These are phyloP conservation scores for Tortrix viridana DNA, from an alignment of 2,888 invertebrate genomes.

Conservation along the genomic window DNA sequence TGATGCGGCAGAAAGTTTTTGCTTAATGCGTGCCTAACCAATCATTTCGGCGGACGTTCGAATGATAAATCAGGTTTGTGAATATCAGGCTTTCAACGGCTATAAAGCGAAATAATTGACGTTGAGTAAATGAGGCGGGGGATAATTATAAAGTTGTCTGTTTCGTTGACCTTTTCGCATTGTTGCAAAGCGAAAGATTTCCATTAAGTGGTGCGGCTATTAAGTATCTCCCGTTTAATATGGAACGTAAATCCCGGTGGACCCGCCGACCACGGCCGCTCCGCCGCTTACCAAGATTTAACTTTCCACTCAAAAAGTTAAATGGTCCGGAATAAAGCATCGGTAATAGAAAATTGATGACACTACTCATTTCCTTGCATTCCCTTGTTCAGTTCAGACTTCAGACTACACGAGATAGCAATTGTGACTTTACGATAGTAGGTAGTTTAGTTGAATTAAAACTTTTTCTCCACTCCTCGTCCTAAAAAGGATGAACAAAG, in stretches of 20 bases:
- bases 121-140: constrained; percentile 33
- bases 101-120: constrained; percentile 36
- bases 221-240: constrained; percentile 54
- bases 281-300: constrained; percentile 60
- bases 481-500: too few relatives aligned
- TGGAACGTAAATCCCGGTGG: constrained; percentile 44
- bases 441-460: neutral
- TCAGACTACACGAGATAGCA: constrained; percentile 19
- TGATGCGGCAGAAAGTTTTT: constrained; percentile 47
- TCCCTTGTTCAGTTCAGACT: constrained; percentile 54
- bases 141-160: constrained; percentile 6
- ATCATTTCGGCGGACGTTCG: constrained; percentile 48
- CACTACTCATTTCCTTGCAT: constrained; percentile 65
- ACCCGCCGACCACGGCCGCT: constrained; percentile 51
- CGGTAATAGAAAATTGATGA: constrained; percentile 75
- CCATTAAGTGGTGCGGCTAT: constrained; percentile 44
- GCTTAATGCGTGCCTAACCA: constrained; percentile 53
- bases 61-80: constrained; percentile 54
- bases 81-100: constrained; percentile 42
- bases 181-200: constrained; percentile 2
- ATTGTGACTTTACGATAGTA: constrained; percentile 8
- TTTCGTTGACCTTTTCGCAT: neutral
- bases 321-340: constrained; percentile 73
- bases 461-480: too few relatives aligned
- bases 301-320: constrained; percentile 72